Percentiles rank a stretch among this genome's conserved stretches.
Evolutionary conservation across 2,797 vertebrate genomes (phyloP).

Genomic region (Limosa lapponica): DNA sequence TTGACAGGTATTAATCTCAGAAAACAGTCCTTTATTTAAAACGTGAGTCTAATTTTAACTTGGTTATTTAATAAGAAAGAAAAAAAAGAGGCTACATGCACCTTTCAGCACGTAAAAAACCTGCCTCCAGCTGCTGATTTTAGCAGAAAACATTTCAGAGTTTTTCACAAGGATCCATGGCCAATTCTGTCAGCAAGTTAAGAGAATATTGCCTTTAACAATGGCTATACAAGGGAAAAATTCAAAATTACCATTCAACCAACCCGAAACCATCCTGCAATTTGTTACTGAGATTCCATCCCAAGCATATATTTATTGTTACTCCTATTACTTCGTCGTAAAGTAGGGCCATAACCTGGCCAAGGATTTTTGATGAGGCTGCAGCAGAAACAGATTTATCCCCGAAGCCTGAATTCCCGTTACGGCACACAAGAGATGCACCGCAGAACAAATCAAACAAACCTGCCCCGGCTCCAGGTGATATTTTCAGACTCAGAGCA

Average conservation of each 20-base stretch:
- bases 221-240: background rate
- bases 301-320: background rate
- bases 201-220: background rate
- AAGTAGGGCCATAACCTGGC: background rate
- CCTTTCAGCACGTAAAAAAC: background rate
- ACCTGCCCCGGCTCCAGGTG: background rate
- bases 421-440: background rate
- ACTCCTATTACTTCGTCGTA: background rate
- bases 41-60: background rate
- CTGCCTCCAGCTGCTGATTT: background rate
- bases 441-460: background rate
- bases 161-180: background rate
- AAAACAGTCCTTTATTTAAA: background rate
- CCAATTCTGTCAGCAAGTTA: background rate
- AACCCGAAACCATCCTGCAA: background rate
- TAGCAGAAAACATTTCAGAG: background rate
- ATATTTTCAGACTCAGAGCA: background rate
- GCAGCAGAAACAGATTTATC: background rate
- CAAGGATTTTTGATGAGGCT: background rate
- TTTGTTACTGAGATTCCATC: background rate
- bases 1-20: background rate
- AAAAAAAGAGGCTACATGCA: background rate
- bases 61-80: background rate
- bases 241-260: background rate
- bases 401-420: background rate